phyloP scores from a whole-genome alignment of 2,888 invertebrate genomes.

The Thumatha senex region DNA sequence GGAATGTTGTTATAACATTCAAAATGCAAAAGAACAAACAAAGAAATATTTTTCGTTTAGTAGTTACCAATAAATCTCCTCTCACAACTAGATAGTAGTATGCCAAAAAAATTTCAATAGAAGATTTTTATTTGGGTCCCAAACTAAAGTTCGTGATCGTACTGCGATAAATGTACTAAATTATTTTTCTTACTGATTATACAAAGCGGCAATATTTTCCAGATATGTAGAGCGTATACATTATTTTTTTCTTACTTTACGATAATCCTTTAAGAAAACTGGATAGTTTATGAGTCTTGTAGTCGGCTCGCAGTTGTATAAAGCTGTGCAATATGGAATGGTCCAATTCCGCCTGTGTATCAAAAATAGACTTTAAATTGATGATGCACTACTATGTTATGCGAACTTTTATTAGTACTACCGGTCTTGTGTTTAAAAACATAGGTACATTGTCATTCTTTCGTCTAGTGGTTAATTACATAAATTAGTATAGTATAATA shows the following conservation, averaged over 20 bases:
- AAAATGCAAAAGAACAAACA: too few species aligned
- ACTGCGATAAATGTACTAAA: background rate
- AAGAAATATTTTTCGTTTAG: too few species aligned
- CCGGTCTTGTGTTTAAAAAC: slow-evolving; percentile 16
- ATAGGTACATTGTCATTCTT: background rate
- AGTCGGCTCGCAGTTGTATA: slow-evolving; percentile 97
- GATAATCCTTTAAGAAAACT: slow-evolving; percentile 84
- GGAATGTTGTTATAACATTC: too few species aligned
- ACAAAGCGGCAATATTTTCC: background rate
- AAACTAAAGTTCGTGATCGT: background rate
- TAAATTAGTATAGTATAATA: background rate
- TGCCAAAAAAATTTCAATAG: too few species aligned
- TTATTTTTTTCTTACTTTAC: slow-evolving; percentile 37
- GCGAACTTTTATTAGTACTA: slow-evolving; percentile 13
- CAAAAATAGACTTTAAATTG: slow-evolving; percentile 34
- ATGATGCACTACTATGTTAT: slow-evolving; percentile 3
- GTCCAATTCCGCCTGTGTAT: slow-evolving; percentile 93
- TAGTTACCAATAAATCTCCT: too few species aligned
- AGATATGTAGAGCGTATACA: too few species aligned
- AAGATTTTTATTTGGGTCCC: too few species aligned
- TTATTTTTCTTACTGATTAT: background rate
- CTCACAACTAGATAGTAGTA: too few species aligned
- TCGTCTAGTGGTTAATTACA: background rate
- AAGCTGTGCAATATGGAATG: slow-evolving; percentile 95
- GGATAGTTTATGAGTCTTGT: slow-evolving; percentile 93